Conservation (phyloP, 2,888 invertebrate genomes). For the Stenolophus ochropezus region DNA sequence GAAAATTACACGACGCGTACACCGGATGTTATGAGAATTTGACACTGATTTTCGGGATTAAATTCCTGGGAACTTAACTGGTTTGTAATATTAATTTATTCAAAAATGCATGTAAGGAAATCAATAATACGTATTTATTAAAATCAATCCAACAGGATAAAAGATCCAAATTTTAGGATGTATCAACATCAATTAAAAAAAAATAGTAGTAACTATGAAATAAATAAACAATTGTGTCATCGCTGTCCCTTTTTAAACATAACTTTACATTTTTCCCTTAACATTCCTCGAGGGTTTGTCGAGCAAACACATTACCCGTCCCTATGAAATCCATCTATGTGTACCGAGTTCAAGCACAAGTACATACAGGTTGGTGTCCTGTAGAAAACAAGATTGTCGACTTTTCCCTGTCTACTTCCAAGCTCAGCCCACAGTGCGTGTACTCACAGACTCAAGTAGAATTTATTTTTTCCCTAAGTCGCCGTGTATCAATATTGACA, state of each 20-base stretch:
- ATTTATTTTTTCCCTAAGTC: slow-evolving; percentile 45
- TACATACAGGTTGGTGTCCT: slow-evolving; percentile 11
- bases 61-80: slow-evolving; percentile 25
- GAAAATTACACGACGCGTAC: neutral
- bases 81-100: too few species aligned
- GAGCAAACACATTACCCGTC: neutral
- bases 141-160: too few species aligned
- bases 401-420: slow-evolving; percentile 34
- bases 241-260: neutral
- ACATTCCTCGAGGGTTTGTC: neutral
- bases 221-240: neutral
- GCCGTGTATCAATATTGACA: slow-evolving; percentile 50
- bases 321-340: neutral
- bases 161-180: too few species aligned
- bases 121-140: too few species aligned
- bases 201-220: too few species aligned
- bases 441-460: slow-evolving; percentile 20
- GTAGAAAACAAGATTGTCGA: slow-evolving; percentile 42
- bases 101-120: too few species aligned
- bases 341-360: slow-evolving; percentile 7
- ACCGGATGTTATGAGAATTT: slow-evolving; percentile 10
- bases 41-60: slow-evolving; percentile 6
- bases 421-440: neutral
- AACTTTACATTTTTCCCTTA: neutral
- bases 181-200: too few species aligned